phyloP scores from a whole-genome alignment of 2,888 invertebrate genomes.

The Callosobruchus maculatus region DNA sequence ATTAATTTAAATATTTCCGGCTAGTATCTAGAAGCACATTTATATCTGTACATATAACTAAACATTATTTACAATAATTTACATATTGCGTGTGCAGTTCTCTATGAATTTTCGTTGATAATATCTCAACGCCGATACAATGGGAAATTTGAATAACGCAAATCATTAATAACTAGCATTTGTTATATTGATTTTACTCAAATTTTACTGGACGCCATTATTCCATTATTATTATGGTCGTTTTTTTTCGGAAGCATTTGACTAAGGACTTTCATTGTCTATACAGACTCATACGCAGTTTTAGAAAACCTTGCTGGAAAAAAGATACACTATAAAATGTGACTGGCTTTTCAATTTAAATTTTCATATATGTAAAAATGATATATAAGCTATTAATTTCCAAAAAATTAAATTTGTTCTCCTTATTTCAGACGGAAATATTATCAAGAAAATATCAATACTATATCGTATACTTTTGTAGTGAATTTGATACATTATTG shows the following conservation, averaged over 20 bases:
- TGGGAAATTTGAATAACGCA: not conserved
- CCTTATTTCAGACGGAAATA: not conserved
- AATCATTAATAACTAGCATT: not conserved
- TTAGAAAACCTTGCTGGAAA: too few relatives aligned
- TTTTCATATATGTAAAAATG: too few relatives aligned
- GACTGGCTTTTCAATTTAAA: too few relatives aligned
- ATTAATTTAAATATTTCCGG: constrained; percentile 11
- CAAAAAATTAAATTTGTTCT: too few relatives aligned
- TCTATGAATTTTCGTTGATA: not conserved
- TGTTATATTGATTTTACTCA: not conserved
- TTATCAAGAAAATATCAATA: not conserved
- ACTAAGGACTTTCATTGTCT: too few relatives aligned
- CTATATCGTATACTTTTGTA: not conserved
- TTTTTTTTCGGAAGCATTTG: too few relatives aligned
- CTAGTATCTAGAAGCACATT: constrained; percentile 14
- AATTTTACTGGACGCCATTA: too few relatives aligned
- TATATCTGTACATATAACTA: constrained; percentile 12
- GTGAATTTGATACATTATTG: not conserved
- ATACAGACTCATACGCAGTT: too few relatives aligned
- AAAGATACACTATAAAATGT: too few relatives aligned
- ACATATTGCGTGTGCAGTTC: not conserved
- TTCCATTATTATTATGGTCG: too few relatives aligned
- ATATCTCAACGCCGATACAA: not conserved
- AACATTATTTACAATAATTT: not conserved
- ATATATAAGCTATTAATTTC: too few relatives aligned